These are phyloP conservation scores for Dermochelys coriacea DNA, from an alignment of 2,797 vertebrate species.

Conservation along the genomic window DNA sequence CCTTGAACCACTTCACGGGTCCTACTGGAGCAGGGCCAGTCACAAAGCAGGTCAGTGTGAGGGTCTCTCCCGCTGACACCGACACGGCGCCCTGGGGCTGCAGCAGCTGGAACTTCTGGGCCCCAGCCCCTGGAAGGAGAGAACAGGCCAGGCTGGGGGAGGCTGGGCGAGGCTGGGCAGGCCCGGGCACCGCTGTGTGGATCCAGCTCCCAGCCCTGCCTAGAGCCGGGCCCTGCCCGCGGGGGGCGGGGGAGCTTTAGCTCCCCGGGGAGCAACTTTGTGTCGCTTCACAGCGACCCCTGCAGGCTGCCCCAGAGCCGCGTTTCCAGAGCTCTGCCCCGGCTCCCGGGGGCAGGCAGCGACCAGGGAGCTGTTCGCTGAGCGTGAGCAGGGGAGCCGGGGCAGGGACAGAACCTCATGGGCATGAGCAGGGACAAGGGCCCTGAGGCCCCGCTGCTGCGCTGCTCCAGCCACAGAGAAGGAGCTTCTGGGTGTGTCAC, in stretches of 20 bases:
- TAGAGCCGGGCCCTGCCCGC: too few species aligned
- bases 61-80: neutral
- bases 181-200: too few species aligned
- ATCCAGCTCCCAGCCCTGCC: neutral
- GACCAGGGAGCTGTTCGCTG: too few species aligned
- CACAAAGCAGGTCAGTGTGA: constrained; percentile 23
- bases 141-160: neutral
- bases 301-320: neutral
- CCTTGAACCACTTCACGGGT: constrained; percentile 44
- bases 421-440: too few species aligned
- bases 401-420: too few species aligned
- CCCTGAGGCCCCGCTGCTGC: too few species aligned
- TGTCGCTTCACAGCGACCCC: neutral
- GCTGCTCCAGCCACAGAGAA: too few species aligned
- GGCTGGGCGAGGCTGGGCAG: too few species aligned
- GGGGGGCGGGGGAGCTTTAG: neutral
- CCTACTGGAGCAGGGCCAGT: neutral
- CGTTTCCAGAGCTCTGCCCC: too few species aligned
- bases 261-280: neutral
- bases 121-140: constrained; percentile 3
- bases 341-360: too few species aligned
- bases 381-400: too few species aligned
- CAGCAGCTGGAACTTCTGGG: neutral
- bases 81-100: constrained; percentile 9
- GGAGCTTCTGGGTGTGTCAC: too few species aligned